phyloP scores from a whole-genome alignment of 1,140 invertebrate genomes.

The Apis laboriosa region DNA sequence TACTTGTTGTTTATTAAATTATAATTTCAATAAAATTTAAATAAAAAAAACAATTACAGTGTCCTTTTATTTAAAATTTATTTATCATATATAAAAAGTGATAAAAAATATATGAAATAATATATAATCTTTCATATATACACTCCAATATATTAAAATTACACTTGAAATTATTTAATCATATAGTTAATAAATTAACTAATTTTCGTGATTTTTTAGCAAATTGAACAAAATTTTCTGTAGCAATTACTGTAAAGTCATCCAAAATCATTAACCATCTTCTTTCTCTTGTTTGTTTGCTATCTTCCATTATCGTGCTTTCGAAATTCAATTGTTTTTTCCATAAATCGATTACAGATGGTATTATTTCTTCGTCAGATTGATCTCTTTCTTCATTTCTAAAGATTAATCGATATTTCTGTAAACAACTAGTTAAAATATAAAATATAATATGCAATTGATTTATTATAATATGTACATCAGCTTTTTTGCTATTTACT shows the following conservation, averaged over 20 bases:
- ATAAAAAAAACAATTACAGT: background rate
- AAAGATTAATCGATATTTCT: conserved; percentile 35
- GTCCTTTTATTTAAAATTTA: background rate
- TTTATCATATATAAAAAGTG: background rate
- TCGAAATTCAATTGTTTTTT: conserved; percentile 25
- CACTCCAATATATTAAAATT: background rate
- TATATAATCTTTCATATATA: background rate
- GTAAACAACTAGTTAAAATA: conserved; percentile 35
- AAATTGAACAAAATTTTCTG: conserved; percentile 16
- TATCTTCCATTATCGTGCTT: background rate
- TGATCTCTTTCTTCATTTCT: background rate
- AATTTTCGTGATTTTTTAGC: conserved; percentile 24
- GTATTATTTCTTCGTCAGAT: conserved; percentile 8
- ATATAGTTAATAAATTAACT: background rate
- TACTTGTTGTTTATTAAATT: background rate
- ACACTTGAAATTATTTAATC: background rate
- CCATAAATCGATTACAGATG: conserved; percentile 47
- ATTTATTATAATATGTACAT: background rate
- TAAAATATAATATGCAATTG: conserved; percentile 49
- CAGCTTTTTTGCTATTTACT: background rate
- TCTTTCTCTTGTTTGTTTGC: background rate
- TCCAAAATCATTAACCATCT: conserved; percentile 41
- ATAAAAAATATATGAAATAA: background rate
- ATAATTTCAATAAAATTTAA: background rate
- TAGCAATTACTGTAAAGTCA: conserved; percentile 8